Conservation (phyloP, 2,888 invertebrate genomes). For the Drosophila nr. perissopoda region DNA sequence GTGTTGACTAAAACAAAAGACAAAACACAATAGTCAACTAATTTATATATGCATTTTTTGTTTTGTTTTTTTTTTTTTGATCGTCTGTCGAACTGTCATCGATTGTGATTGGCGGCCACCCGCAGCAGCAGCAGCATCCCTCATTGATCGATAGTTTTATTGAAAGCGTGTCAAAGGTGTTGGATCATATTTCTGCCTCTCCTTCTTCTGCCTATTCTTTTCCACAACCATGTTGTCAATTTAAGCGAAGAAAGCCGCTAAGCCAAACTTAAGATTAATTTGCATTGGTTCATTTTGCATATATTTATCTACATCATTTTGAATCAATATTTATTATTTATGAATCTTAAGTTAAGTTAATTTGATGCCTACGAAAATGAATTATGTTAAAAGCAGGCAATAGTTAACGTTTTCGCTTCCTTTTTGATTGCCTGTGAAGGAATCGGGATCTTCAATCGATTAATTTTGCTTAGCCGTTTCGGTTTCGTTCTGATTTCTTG, state of each 20-base stretch:
- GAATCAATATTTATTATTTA: not conserved
- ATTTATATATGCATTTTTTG: slow-evolving; percentile 44
- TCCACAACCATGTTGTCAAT: slow-evolving; percentile 9
- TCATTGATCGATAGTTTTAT: slow-evolving; percentile 45
- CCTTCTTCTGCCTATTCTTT: not conserved
- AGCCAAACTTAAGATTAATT: slow-evolving; percentile 16
- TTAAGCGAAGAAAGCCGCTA: slow-evolving; percentile 2
- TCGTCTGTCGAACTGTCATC: slow-evolving; percentile 43
- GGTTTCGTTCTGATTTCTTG: not conserved
- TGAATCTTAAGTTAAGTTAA: not conserved
- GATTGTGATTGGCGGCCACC: slow-evolving; percentile 43
- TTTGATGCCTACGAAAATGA: not conserved
- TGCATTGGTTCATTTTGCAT: slow-evolving; percentile 8
- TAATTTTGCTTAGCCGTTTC: not conserved
- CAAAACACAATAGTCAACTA: slow-evolving; percentile 25
- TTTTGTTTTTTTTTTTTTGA: slow-evolving; percentile 40
- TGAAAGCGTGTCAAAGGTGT: slow-evolving; percentile 52
- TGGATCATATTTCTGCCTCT: slow-evolving; percentile 13
- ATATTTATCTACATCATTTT: slow-evolving; percentile 1
- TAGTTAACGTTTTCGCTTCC: not conserved
- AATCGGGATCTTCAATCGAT: not conserved
- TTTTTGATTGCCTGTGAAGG: not conserved
- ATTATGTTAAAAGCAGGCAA: not conserved
- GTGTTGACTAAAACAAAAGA: not conserved
- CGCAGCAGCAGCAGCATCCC: slow-evolving; percentile 15